phyloP scores from a whole-genome alignment of 2,797 vertebrate species.

The Eulemur coronatus region DNA sequence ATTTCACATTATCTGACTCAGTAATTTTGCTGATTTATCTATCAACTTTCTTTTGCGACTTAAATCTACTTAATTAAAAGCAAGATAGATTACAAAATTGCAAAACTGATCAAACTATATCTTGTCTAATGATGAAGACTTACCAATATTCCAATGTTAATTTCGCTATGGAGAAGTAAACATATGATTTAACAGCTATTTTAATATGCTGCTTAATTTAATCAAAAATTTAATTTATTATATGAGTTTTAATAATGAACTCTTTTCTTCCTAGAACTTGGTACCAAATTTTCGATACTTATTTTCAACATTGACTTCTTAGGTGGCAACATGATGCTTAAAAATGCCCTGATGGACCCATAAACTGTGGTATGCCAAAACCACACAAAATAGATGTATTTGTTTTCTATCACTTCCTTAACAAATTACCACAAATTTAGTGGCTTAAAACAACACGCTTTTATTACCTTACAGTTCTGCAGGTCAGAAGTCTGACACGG shows the following conservation, averaged over 20 bases:
- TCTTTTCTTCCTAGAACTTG: neutral
- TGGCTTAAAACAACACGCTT: conserved; percentile 23
- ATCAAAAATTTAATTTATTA: neutral
- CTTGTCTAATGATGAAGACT: neutral
- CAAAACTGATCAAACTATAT: neutral
- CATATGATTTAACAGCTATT: neutral
- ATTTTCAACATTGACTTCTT: neutral
- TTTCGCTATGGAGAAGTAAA: neutral
- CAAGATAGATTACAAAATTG: neutral
- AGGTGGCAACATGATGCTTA: neutral
- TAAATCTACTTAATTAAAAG: neutral
- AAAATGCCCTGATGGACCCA: neutral
- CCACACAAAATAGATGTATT: neutral
- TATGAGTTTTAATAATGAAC: conserved; percentile 2
- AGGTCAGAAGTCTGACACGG: conserved; percentile 27
- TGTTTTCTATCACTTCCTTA: neutral
- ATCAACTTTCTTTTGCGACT: neutral
- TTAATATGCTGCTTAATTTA: neutral
- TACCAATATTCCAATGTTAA: neutral
- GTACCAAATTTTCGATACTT: neutral
- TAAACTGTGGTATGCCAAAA: conserved; percentile 34
- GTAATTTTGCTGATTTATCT: neutral
- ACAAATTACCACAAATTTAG: neutral
- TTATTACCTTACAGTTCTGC: conserved; percentile 10
- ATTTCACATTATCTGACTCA: neutral